Evolutionary conservation across 2,888 invertebrate species (phyloP), one percentile per base, ranked within the genome.

Genomic region (Ferdinandea cuprea): DNA sequence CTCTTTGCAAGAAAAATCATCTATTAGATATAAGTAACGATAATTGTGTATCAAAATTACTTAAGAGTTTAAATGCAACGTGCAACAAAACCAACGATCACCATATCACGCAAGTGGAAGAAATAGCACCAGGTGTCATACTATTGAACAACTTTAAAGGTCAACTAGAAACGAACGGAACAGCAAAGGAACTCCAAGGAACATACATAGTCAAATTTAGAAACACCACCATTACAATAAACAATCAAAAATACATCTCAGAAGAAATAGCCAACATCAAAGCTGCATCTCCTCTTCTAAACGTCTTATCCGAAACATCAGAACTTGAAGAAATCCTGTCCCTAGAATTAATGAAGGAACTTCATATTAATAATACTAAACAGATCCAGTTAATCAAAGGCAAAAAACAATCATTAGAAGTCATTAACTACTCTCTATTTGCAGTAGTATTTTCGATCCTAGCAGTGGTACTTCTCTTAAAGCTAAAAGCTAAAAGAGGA

Each of bases 261-360:
- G 35, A 69, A 17, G 30, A 48, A 48, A 15, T 37, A 13, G 11
- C 9, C 11, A 44, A 32, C 17, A 46, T 56, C 28, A 21, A 56
- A 46, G 35, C 46, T 8, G 46, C 42, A 11, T 28, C 56, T 35
- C 46, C 46, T 6, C 15, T 28, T 15, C 15, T 56, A 11, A 56
- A 69, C n/a, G 32, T 54, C 9, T 30, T 17, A 40, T 30, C 40
- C n/a, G 40, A 54, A 21, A 40, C 8, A 9, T 35, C 35, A 0
- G 50, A 37, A 42, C 4, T 66, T 28, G 44, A 72, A 46, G 59
- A 72, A 54, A 37, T 72, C 11, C 35, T 48, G 7, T 68, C 56
- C 1, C 30, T 68, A 13, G 25, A 65, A 52, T 9, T 48, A 7
- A 56, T 46, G 25, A 69, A 58, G 5, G 58, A 58, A 37, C 37